These are phyloP conservation scores for Rhinophrynus dorsalis DNA, from an alignment of 2,797 vertebrate genomes.

Conservation along the genomic window DNA sequence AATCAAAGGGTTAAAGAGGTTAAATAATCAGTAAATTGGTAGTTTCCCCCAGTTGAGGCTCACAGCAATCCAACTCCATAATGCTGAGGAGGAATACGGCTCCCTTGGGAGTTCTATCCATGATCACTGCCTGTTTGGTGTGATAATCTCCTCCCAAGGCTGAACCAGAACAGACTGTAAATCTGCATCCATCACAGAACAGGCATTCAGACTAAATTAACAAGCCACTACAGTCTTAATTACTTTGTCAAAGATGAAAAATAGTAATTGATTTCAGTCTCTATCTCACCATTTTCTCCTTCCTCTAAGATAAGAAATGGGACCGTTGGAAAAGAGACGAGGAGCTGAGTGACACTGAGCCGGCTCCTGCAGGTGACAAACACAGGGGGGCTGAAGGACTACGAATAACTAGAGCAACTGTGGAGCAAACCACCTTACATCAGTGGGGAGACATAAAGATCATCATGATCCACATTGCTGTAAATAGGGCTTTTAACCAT, in stretches of 20 bases:
- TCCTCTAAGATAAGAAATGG: conserved; percentile 50
- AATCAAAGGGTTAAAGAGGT: background rate
- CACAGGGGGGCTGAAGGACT: no score
- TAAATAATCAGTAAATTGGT: background rate
- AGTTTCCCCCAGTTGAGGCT: background rate
- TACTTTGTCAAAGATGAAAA: conserved; percentile 96
- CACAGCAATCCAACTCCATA: background rate
- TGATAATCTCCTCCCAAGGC: conserved; percentile 61
- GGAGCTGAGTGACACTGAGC: background rate
- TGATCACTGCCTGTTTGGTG: conserved; percentile 39
- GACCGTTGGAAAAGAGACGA: background rate
- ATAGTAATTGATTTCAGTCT: conserved; percentile 88
- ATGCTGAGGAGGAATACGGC: background rate
- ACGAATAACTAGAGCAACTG: no score
- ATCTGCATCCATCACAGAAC: conserved; percentile 67
- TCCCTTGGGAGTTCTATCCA: background rate
- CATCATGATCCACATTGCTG: no score
- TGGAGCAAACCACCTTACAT: no score
- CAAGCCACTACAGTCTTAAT: conserved; percentile 78
- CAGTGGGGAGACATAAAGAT: no score
- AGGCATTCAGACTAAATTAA: conserved; percentile 64
- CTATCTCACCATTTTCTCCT: conserved; percentile 37
- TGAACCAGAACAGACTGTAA: conserved; percentile 58
- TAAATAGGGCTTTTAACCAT: no score
- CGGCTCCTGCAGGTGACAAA: background rate